Evolutionary conservation across 2,888 invertebrate genomes (phyloP).

Genomic region (Agrotis segetum): DNA sequence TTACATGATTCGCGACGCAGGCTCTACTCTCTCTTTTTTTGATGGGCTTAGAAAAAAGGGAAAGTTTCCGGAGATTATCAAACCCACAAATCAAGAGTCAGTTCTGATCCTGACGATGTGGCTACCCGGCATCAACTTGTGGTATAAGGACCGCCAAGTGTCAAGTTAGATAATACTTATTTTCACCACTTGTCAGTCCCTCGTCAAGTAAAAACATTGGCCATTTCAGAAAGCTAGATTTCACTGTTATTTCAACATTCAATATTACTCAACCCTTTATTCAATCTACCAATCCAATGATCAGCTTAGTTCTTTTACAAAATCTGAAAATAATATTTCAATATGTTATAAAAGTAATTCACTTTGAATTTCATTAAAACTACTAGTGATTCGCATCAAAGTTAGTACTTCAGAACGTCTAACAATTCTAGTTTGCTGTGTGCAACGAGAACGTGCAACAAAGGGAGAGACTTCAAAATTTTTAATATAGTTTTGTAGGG

Average conservation of each 20-base stretch:
- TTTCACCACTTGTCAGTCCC: slow-evolving; percentile 8
- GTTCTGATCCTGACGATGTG: not conserved
- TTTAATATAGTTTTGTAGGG: slow-evolving; percentile 62
- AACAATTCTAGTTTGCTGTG: slow-evolving; percentile 20
- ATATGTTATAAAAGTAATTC: slow-evolving; percentile 35
- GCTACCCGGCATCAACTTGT: slow-evolving; percentile 7
- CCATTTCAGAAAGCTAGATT: slow-evolving; percentile 1
- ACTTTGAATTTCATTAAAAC: slow-evolving; percentile 54
- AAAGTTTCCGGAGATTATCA: not conserved
- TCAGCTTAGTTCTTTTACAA: slow-evolving; percentile 11
- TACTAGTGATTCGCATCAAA: slow-evolving; percentile 37
- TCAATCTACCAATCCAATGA: slow-evolving; percentile 11
- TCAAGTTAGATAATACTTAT: slow-evolving; percentile 24
- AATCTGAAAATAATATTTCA: slow-evolving; percentile 24
- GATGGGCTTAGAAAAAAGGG: not conserved
- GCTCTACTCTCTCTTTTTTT: too few species aligned
- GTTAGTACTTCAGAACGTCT: slow-evolving; percentile 40
- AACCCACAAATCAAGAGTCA: not conserved
- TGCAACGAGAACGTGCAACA: slow-evolving; percentile 30
- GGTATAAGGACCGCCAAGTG: slow-evolving; percentile 6
- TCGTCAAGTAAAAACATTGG: slow-evolving; percentile 13
- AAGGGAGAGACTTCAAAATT: slow-evolving; percentile 53
- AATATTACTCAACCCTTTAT: slow-evolving; percentile 4
- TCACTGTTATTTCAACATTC: slow-evolving; percentile 6
- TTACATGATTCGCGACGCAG: too few species aligned